Percentiles rank a stretch among this genome's conserved stretches.
Evolutionary conservation across 2,113 vertebrate species (phyloP).

Genomic region (Apteryx mantelli): DNA sequence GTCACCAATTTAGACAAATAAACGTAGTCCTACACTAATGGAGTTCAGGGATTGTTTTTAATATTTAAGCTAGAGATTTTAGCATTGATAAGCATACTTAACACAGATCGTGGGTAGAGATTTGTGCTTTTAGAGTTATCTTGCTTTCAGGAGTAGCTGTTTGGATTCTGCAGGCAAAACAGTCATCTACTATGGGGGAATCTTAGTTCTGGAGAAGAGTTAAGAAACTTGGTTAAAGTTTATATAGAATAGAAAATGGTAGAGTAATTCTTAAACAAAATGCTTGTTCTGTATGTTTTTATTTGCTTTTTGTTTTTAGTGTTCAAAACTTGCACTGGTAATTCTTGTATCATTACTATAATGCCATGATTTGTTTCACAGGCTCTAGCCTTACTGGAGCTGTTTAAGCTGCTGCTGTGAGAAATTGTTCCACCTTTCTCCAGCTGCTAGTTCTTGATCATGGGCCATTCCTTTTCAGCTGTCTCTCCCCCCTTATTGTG

Average conservation of each 20-base stretch:
- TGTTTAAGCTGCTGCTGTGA: neutral
- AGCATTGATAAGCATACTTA: neutral
- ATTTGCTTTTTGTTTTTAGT: neutral
- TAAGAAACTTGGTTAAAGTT: neutral
- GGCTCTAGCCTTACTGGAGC: neutral
- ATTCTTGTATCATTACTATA: neutral
- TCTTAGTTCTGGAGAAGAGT: neutral
- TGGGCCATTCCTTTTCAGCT: neutral
- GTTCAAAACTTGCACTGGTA: neutral
- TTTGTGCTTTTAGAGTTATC: neutral
- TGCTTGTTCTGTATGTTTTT: neutral
- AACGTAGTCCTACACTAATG: neutral
- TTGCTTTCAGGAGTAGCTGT: neutral
- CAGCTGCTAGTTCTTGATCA: neutral
- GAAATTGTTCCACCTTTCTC: neutral
- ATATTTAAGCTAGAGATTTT: neutral
- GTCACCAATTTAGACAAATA: accelerated
- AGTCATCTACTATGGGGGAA: neutral
- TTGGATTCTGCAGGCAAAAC: neutral
- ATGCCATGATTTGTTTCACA: neutral
- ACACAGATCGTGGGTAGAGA: neutral
- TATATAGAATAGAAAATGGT: neutral
- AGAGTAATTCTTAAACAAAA: neutral
- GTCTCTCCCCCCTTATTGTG: neutral
- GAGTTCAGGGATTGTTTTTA: neutral